Evolutionary conservation across 2,888 invertebrate species (phyloP).

Genomic region (Mantis religiosa): DNA sequence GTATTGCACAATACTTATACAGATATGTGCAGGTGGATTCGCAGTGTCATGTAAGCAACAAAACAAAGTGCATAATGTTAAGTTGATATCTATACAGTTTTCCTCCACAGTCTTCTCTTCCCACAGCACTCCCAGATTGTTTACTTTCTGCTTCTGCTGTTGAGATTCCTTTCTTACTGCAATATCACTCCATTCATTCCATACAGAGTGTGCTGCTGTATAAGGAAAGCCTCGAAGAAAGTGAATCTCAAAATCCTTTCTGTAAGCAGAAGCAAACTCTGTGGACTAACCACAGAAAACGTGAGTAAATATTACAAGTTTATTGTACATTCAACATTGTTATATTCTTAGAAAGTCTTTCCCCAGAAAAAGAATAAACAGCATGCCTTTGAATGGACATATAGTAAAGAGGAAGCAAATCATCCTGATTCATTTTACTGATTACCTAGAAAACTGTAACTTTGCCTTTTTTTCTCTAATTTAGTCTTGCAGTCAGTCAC

Average conservation of each 20-base stretch:
- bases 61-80: slow-evolving; percentile 51
- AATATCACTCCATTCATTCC: background rate
- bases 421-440: too few species aligned
- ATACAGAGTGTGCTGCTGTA: slow-evolving; percentile 32
- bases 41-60: slow-evolving; percentile 47
- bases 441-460: too few species aligned
- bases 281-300: background rate
- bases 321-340: background rate
- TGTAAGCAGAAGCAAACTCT: slow-evolving; percentile 31
- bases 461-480: too few species aligned
- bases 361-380: too few species aligned
- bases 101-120: slow-evolving; percentile 39
- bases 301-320: background rate
- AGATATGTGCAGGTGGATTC: background rate
- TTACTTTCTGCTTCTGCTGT: background rate
- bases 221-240: slow-evolving; percentile 59
- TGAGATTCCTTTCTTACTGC: background rate
- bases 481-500: too few species aligned
- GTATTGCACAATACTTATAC: background rate
- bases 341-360: too few species aligned
- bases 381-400: too few species aligned
- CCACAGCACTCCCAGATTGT: background rate
- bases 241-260: slow-evolving; percentile 52
- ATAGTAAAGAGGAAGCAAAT: too few species aligned
- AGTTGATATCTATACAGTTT: slow-evolving; percentile 52